Evolutionary conservation across 2,888 invertebrate genomes (phyloP).

Genomic region (Lamproptera curius): DNA sequence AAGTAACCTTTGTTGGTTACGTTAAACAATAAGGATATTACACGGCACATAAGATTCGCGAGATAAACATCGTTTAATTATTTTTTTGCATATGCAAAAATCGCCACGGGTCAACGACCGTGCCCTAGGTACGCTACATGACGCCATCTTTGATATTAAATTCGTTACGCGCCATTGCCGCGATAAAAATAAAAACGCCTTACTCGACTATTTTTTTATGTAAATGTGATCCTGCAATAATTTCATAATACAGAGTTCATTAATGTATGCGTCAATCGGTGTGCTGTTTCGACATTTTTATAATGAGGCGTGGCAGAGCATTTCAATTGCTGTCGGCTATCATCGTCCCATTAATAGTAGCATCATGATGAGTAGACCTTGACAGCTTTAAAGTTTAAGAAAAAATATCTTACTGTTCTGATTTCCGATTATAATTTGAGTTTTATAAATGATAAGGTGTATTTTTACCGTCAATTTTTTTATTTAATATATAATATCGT

Average conservation of each 20-base stretch:
- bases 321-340: too few species aligned
- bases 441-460: too few species aligned
- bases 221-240: neutral
- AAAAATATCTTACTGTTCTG: too few species aligned
- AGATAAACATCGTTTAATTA: conserved; percentile 64
- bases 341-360: too few species aligned
- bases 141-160: conserved; percentile 17
- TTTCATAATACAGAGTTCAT: neutral
- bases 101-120: conserved; percentile 38
- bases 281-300: too few species aligned
- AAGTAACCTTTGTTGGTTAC: conserved; percentile 37
- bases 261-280: too few species aligned
- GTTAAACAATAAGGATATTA: conserved; percentile 58
- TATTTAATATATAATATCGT: too few species aligned
- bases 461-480: too few species aligned
- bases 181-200: conserved; percentile 1
- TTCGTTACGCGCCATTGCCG: conserved; percentile 19
- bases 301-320: too few species aligned
- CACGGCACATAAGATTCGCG: conserved; percentile 41
- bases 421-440: too few species aligned
- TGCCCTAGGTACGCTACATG: conserved; percentile 21
- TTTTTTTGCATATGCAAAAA: conserved; percentile 47
- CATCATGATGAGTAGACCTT: too few species aligned
- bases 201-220: conserved; percentile 2
- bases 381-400: too few species aligned